A percentile compares a stretch with the other conserved stretches of the same genome.
Conservation (phyloP, 2,888 invertebrate genomes). For the Monopis laevigella region DNA sequence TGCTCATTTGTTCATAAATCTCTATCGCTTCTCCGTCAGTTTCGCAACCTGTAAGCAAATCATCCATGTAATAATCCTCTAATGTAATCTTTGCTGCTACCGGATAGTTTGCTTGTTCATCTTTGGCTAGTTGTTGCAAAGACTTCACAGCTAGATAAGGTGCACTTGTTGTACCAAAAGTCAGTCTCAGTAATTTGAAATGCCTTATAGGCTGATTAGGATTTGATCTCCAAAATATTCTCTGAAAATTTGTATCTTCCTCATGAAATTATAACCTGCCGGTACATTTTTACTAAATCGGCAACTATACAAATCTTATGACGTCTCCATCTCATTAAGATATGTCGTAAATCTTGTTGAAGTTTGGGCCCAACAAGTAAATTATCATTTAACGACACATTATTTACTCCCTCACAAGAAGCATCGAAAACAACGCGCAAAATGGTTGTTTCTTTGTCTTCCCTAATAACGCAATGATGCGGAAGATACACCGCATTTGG, state of each 20-base stretch:
- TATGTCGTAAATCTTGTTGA: conserved; percentile 19
- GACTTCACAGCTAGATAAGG: conserved; percentile 20
- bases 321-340: conserved; percentile 21
- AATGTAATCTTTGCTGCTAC: conserved; percentile 15
- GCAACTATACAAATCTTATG: conserved; percentile 21
- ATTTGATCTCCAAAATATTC: conserved; percentile 19
- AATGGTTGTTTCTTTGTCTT: conserved; percentile 13
- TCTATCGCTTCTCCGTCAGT: too few relatives aligned
- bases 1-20: too few relatives aligned
- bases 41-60: too few relatives aligned
- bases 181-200: conserved; percentile 18
- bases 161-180: conserved; percentile 21
- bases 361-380: conserved; percentile 13
- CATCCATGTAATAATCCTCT: too few relatives aligned
- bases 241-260: conserved; percentile 19
- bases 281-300: conserved; percentile 23
- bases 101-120: conserved; percentile 17
- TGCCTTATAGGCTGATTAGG: conserved; percentile 13
- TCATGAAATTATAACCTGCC: conserved; percentile 18
- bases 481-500: conserved; percentile 13
- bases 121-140: conserved; percentile 17
- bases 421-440: conserved; percentile 15
- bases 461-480: conserved; percentile 12
- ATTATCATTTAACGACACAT: conserved; percentile 14
- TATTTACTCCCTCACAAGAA: conserved; percentile 13